Percentiles rank a stretch among this genome's conserved stretches.
Conservation (phyloP, 2,113 vertebrate species). For the Anser brachyrhynchus region DNA sequence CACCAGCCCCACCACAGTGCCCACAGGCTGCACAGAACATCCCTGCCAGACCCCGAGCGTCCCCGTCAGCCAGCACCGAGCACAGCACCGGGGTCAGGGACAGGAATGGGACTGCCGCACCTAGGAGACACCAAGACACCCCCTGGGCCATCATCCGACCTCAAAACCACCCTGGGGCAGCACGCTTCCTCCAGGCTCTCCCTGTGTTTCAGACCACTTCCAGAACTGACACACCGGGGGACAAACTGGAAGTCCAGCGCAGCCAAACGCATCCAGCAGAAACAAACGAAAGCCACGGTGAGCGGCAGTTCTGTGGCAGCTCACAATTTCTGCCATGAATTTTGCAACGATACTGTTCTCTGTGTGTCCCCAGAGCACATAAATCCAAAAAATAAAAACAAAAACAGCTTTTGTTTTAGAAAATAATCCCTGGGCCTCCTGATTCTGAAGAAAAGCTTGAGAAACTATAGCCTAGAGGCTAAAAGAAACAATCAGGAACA, state of each 20-base stretch:
- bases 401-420: neutral
- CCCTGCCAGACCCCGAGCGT: neutral
- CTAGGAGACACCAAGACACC: neutral
- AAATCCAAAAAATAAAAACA: neutral
- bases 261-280: neutral
- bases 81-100: neutral
- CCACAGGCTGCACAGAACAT: neutral
- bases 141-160: neutral
- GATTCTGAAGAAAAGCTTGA: neutral
- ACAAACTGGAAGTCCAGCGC: neutral
- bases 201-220: neutral
- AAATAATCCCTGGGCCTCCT: neutral
- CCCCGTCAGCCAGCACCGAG: neutral
- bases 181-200: neutral
- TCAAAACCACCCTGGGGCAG: neutral
- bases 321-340: neutral
- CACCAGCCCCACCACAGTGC: neutral
- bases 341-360: neutral
- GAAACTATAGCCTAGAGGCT: neutral
- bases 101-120: neutral
- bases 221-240: neutral
- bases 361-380: accelerated
- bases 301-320: neutral
- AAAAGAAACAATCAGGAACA: neutral
- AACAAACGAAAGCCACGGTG: accelerated